Conservation (phyloP, 2,797 vertebrate genomes). For the Vespertilio murinus region DNA sequence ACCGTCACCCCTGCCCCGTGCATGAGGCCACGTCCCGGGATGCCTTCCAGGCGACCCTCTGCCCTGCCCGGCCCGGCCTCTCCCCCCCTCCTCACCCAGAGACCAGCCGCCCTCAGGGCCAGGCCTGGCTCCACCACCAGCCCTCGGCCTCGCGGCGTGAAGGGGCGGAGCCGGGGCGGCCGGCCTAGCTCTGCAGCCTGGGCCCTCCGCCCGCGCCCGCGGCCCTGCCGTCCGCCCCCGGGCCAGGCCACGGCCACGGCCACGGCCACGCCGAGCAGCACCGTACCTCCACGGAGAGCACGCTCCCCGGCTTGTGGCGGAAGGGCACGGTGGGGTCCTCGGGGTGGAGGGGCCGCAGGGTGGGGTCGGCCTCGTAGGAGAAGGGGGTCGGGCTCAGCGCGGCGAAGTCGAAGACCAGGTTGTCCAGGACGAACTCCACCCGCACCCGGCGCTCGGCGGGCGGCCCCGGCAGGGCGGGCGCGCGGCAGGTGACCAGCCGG, state of each 20-base stretch:
- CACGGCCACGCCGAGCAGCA: neutral
- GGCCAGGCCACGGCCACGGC: too few relatives aligned
- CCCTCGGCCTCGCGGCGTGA: neutral
- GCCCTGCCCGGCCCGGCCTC: too few relatives aligned
- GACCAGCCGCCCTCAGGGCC: too few relatives aligned
- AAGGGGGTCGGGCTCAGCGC: constrained; percentile 88
- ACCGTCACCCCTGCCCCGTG: too few relatives aligned
- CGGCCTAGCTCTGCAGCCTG: neutral
- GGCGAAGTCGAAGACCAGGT: constrained; percentile 92
- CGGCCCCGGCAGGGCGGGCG: constrained; percentile 88
- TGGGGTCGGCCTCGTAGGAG: constrained; percentile 92
- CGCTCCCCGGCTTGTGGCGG: constrained; percentile 96
- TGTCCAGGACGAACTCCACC: constrained; percentile 95
- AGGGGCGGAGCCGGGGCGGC: neutral
- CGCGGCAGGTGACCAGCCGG: constrained; percentile 91
- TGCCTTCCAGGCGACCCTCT: too few relatives aligned
- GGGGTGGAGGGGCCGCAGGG: constrained; percentile 89
- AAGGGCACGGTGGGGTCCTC: constrained; percentile 91
- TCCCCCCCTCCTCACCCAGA: neutral
- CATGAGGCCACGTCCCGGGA: too few relatives aligned
- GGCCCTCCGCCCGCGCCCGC: too few relatives aligned
- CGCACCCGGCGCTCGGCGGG: constrained; percentile 83
- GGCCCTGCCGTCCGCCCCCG: too few relatives aligned
- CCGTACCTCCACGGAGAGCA: constrained; percentile 98
- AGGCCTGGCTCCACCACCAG: too few relatives aligned